Conservation (phyloP, 2,113 vertebrate species). For the Paratilapia polleni region DNA sequence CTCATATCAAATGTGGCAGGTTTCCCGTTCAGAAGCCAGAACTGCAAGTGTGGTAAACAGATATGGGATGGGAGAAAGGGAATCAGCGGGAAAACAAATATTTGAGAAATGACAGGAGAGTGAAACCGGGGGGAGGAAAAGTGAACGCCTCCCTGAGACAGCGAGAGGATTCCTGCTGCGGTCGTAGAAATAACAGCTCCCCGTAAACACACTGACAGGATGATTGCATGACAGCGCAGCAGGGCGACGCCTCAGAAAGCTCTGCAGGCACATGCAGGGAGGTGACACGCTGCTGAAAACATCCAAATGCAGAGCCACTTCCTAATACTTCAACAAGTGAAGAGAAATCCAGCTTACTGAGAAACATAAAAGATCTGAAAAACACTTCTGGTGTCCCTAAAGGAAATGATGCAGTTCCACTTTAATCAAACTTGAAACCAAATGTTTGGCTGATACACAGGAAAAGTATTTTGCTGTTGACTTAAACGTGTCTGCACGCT, state of each 20-base stretch:
- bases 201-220: conserved; percentile 41
- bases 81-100: conserved; percentile 52
- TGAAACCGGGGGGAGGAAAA: conserved; percentile 41
- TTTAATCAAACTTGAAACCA: not conserved
- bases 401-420: not conserved
- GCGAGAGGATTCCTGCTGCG: conserved; percentile 40
- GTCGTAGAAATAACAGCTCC: conserved; percentile 37
- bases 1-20: not conserved
- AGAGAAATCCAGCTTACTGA: not conserved
- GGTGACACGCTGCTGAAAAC: not conserved
- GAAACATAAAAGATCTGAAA: not conserved
- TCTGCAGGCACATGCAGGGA: not conserved
- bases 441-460: not conserved
- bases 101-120: conserved; percentile 58
- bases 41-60: not conserved
- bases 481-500: not conserved
- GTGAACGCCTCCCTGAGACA: conserved; percentile 36
- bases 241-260: conserved; percentile 20
- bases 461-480: not conserved
- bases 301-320: not conserved
- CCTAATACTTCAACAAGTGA: not conserved
- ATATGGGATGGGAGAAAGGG: not conserved
- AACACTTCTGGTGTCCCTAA: not conserved
- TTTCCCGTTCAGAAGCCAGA: not conserved
- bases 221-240: conserved; percentile 37